Evolutionary conservation across 2,113 vertebrate species (phyloP), one percentile per base, ranked within the genome.

Genomic region (Neodontobutis hainanensis): DNA sequence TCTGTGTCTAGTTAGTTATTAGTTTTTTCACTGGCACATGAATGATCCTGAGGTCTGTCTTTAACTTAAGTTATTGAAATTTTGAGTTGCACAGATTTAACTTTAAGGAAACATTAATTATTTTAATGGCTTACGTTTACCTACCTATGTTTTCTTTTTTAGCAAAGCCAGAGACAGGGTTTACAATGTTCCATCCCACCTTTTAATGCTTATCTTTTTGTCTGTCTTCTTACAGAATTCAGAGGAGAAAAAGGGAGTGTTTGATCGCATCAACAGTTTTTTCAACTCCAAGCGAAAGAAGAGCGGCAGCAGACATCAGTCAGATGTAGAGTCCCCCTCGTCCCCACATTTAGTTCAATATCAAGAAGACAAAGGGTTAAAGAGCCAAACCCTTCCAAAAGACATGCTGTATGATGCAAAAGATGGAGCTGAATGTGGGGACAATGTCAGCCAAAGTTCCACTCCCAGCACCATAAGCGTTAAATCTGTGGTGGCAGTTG

Each of bases 231-330:
- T 34, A 9, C 73, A 93, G 91, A 89, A 62, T 72, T 88, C 78
- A 0, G 90, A 88, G 16, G 91, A 90, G 36, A 92, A 87, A 64
- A 78, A 5, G 14, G 82, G 88, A 0, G 3, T 92, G 76, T 10
- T 93, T 0, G 68, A 59, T 45, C 92, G 92, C 11, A 35, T 93
- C 6, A 80, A 55, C 63, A 87, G 16, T 44, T 87, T 93, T 53
- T 89, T 93, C 65, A 78, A 3, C 34, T 45, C 43, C 10, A 85
- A 52, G 61, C 90, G 15, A 42, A 85, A 14, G 59, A 92, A 85
- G 65, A 89, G 78, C 83, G 65, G 61, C 14, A 76, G 65, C 3
- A 58, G 46, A 38, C 64, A 70, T 1, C 11, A 45, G 6, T 90
- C 86, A 0, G 79, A 84, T 44, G 19, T 34, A 0, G 42, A 8